phyloP scores from a whole-genome alignment of 2,888 invertebrate species.

The Melangyna quadrimaculata region DNA sequence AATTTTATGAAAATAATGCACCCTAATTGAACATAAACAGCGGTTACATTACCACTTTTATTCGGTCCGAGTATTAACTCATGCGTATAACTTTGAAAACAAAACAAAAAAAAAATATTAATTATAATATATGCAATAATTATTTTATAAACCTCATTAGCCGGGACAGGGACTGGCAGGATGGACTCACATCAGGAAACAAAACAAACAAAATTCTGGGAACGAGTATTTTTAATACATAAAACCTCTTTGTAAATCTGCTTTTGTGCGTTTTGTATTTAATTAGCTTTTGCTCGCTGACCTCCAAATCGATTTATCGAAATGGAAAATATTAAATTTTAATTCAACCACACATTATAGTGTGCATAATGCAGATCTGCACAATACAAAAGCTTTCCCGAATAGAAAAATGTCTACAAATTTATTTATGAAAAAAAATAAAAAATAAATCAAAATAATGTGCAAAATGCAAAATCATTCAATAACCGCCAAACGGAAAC shows the following conservation, averaged over 20 bases:
- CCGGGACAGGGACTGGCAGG: neutral
- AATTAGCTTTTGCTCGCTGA: conserved; percentile 16
- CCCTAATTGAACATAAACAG: conserved; percentile 5
- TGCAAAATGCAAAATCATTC: conserved; percentile 14
- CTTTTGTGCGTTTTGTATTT: conserved; percentile 9
- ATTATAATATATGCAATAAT: neutral
- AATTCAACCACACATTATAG: conserved; percentile 12
- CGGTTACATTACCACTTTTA: conserved; percentile 1
- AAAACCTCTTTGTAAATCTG: neutral
- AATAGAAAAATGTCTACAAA: neutral
- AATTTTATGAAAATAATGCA: neutral
- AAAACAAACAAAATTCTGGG: neutral
- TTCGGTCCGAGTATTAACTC: neutral
- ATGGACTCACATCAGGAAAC: too few relatives aligned
- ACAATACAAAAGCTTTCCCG: neutral
- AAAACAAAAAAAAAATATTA: too few relatives aligned
- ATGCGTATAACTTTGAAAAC: neutral
- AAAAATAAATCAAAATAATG: neutral
- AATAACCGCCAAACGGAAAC: conserved; percentile 36
- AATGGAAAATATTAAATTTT: conserved; percentile 41
- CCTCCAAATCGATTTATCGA: conserved; percentile 28
- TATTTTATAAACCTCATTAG: neutral
- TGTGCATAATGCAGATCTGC: neutral
- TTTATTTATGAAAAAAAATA: neutral
- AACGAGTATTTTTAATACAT: neutral